Evolutionary conservation across 2,888 invertebrate genomes (phyloP).

Genomic region (Calliphora vomitoria): DNA sequence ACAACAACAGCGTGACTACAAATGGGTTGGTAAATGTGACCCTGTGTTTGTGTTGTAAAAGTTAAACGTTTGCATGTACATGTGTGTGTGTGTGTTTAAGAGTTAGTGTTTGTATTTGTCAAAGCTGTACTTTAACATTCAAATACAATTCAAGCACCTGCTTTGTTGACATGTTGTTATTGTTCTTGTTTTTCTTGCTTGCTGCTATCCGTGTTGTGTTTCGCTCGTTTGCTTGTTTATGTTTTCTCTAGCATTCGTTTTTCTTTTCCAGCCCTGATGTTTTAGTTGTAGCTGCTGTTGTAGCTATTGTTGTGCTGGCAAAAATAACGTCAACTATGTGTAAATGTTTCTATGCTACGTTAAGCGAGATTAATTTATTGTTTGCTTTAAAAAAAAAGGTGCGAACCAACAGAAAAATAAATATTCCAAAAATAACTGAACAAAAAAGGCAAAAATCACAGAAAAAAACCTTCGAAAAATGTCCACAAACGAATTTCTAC

Average conservation of each 20-base stretch:
- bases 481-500: slow-evolving; percentile 39
- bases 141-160: slow-evolving; percentile 69
- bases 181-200: slow-evolving; percentile 51
- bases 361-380: slow-evolving; percentile 74
- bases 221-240: slow-evolving; percentile 25
- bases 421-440: slow-evolving; percentile 49
- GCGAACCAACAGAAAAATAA: slow-evolving; percentile 55
- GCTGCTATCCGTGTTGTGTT: slow-evolving; percentile 18
- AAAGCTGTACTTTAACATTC: slow-evolving; percentile 67
- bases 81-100: not conserved
- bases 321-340: slow-evolving; percentile 66
- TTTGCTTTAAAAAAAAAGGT: slow-evolving; percentile 65
- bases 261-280: not conserved
- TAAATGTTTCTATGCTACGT: slow-evolving; percentile 70
- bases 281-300: slow-evolving; percentile 34
- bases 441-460: not conserved
- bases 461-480: slow-evolving; percentile 43
- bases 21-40: slow-evolving; percentile 51
- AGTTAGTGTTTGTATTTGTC: slow-evolving; percentile 41
- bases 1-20: slow-evolving; percentile 42
- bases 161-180: slow-evolving; percentile 69
- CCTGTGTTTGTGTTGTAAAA: slow-evolving; percentile 16
- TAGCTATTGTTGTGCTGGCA: slow-evolving; percentile 11
- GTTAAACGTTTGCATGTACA: slow-evolving; percentile 33
- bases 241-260: slow-evolving; percentile 39